Conservation (phyloP, 2,797 vertebrate genomes). For the Ibycter americanus region DNA sequence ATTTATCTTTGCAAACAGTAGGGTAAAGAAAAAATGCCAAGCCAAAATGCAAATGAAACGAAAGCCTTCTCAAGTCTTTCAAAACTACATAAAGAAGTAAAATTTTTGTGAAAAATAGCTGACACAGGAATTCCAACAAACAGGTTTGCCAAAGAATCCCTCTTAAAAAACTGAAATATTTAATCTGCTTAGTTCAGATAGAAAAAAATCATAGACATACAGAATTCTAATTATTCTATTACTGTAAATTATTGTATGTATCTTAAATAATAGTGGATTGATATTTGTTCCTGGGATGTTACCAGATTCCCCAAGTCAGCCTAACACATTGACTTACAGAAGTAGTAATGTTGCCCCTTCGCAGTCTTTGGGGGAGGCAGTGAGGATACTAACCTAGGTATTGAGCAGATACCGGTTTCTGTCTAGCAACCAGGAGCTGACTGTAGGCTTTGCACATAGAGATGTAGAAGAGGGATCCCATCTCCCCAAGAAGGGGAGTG, state of each 20-base stretch:
- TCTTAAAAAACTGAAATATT: not conserved
- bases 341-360: not conserved
- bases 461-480: not conserved
- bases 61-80: not conserved
- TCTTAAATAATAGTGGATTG: not conserved
- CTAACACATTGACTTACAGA: not conserved
- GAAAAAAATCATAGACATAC: not conserved
- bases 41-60: not conserved
- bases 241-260: not conserved
- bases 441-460: not conserved
- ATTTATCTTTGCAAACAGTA: not conserved
- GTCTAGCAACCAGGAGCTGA: not conserved
- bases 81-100: not conserved
- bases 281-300: rapidly evolving
- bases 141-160: not conserved
- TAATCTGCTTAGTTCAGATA: not conserved
- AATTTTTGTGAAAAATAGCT: not conserved
- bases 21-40: not conserved
- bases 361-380: not conserved
- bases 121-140: not conserved
- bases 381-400: no score
- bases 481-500: not conserved
- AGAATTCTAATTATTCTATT: not conserved
- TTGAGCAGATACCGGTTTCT: not conserved
- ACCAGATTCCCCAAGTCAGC: not conserved